Evolutionary conservation across 2,888 invertebrate genomes (phyloP).

Genomic region (Apamea monoglypha): DNA sequence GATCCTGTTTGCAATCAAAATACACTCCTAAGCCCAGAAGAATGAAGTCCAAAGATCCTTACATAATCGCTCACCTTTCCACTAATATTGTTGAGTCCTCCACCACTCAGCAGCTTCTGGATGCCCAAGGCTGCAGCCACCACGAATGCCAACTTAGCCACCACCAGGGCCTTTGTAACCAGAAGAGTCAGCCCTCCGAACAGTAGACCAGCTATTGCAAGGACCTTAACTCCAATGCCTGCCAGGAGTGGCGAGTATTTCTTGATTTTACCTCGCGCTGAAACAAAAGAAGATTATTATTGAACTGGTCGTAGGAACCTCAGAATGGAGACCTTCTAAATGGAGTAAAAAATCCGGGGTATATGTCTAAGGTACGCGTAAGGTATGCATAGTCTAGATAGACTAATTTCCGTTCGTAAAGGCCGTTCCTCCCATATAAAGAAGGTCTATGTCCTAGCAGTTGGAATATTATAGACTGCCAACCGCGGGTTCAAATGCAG

Average conservation of each 20-base stretch:
- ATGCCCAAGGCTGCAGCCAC: conserved; percentile 93
- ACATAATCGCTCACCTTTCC: conserved; percentile 80
- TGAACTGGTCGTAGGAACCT: neutral
- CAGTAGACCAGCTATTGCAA: conserved; percentile 93
- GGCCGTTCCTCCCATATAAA: neutral
- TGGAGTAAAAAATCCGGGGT: neutral
- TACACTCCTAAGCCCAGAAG: neutral
- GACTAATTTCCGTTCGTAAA: neutral
- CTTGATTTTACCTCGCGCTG: conserved; percentile 94
- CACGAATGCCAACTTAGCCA: conserved; percentile 94
- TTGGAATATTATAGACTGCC: neutral
- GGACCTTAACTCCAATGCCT: conserved; percentile 93
- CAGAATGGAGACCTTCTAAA: neutral
- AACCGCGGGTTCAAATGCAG: neutral
- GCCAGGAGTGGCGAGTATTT: conserved; percentile 93
- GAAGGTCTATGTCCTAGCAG: too few species aligned
- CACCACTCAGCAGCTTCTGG: conserved; percentile 92
- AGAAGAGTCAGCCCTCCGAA: conserved; percentile 93
- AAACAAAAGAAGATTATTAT: conserved; percentile 30
- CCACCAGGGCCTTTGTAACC: conserved; percentile 94
- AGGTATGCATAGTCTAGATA: neutral
- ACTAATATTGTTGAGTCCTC: conserved; percentile 84
- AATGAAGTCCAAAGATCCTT: neutral
- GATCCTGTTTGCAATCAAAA: neutral
- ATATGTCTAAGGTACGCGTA: neutral